phyloP scores from a whole-genome alignment of 2,797 vertebrate genomes.

The Neomorphus geoffroyi region DNA sequence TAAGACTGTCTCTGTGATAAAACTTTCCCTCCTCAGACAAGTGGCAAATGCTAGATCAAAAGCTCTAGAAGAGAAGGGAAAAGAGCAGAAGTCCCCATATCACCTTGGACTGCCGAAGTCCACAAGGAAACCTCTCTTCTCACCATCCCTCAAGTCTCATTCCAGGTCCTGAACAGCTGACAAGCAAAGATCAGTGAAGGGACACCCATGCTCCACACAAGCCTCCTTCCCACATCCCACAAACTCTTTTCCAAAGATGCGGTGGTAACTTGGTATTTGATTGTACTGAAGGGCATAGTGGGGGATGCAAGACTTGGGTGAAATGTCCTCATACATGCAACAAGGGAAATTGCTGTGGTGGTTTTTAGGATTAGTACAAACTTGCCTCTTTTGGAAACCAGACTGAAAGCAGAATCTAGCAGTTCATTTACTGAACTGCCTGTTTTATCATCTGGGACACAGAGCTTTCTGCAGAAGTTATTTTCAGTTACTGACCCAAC shows the following conservation, averaged over 20 bases:
- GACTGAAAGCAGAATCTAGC: background rate
- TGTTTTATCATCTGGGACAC: background rate
- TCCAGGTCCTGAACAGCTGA: background rate
- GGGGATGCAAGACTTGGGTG: background rate
- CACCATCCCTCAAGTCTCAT: background rate
- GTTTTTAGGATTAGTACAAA: background rate
- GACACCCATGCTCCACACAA: background rate
- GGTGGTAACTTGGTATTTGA: background rate
- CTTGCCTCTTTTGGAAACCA: background rate
- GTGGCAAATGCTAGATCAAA: background rate
- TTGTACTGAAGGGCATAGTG: accelerated
- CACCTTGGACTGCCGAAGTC: background rate
- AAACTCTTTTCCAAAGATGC: background rate
- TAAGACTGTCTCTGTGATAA: background rate
- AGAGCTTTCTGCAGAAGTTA: background rate
- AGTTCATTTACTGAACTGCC: background rate
- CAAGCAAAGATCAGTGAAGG: background rate
- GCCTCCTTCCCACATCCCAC: background rate
- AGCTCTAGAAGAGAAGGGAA: background rate
- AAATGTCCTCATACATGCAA: background rate
- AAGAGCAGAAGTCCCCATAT: background rate
- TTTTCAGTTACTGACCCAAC: background rate
- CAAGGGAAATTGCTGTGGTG: background rate
- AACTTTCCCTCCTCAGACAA: background rate
- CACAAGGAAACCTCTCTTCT: background rate